Evolutionary conservation across 2,113 vertebrate genomes (phyloP).

Genomic region (Zosterops hypoxanthus): DNA sequence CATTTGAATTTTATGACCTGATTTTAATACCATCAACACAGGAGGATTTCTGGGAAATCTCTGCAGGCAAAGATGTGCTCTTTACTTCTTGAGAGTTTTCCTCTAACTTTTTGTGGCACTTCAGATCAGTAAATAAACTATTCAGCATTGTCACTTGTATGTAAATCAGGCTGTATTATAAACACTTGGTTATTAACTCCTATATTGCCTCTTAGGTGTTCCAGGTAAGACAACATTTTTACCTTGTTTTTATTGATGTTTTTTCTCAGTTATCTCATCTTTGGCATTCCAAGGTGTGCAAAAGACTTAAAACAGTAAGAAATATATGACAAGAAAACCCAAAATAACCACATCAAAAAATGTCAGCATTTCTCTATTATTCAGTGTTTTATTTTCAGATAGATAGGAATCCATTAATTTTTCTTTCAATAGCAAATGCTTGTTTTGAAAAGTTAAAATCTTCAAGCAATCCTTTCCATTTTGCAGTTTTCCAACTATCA

Average conservation of each 20-base stretch:
- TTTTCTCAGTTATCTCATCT: neutral
- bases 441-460: neutral
- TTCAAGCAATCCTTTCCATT: neutral
- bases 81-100: neutral
- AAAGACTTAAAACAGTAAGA: neutral
- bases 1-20: neutral
- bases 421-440: neutral
- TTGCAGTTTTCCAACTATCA: neutral
- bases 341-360: neutral
- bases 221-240: neutral
- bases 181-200: neutral
- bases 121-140: neutral
- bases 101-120: neutral
- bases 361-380: neutral
- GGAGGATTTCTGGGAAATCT: neutral
- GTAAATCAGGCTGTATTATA: neutral
- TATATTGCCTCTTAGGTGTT: neutral
- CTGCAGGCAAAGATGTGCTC: neutral
- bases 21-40: neutral
- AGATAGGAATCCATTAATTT: neutral
- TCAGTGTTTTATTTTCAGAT: neutral
- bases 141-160: neutral
- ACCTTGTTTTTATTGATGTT: neutral
- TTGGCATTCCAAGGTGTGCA: neutral
- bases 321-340: neutral